Evolutionary conservation across 2,797 vertebrate genomes (phyloP).

Genomic region (Xenopus petersii): DNA sequence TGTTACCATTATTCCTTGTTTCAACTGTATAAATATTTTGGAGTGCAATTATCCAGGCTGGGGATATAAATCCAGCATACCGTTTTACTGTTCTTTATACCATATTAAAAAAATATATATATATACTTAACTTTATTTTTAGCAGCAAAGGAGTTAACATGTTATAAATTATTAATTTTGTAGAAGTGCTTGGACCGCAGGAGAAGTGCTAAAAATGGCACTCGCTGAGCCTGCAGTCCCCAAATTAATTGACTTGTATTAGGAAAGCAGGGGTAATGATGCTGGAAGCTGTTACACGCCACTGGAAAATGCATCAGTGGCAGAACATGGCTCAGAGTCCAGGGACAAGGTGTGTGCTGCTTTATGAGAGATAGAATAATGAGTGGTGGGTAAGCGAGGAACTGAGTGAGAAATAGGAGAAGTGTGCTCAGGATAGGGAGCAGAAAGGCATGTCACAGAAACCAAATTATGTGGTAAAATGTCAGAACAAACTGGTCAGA

Average conservation of each 20-base stretch:
- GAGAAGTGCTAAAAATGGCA: neutral
- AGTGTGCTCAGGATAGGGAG: neutral
- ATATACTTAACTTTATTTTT: neutral
- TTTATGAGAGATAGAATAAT: neutral
- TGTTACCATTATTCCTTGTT: neutral
- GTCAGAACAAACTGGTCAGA: neutral
- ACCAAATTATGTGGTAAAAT: too few relatives aligned
- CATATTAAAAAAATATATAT: too few relatives aligned
- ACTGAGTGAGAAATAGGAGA: neutral
- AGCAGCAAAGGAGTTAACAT: neutral
- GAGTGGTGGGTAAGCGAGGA: neutral
- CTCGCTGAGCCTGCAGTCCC: constrained; percentile 13
- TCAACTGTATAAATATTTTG: neutral
- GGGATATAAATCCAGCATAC: neutral
- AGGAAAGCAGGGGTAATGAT: constrained; percentile 24
- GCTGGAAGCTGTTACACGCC: constrained; percentile 17
- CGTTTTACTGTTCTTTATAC: too few relatives aligned
- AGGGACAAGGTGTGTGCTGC: constrained; percentile 10
- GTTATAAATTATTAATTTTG: neutral
- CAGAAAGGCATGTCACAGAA: neutral
- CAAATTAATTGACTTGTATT: constrained; percentile 22
- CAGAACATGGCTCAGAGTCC: constrained; percentile 13
- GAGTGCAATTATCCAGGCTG: neutral
- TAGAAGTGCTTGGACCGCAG: neutral
- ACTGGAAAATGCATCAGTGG: constrained; percentile 8